Evolutionary conservation across 1,140 invertebrate genomes (phyloP), one percentile per base, ranked within the genome.

Genomic region (Rhynchophorus ferrugineus): DNA sequence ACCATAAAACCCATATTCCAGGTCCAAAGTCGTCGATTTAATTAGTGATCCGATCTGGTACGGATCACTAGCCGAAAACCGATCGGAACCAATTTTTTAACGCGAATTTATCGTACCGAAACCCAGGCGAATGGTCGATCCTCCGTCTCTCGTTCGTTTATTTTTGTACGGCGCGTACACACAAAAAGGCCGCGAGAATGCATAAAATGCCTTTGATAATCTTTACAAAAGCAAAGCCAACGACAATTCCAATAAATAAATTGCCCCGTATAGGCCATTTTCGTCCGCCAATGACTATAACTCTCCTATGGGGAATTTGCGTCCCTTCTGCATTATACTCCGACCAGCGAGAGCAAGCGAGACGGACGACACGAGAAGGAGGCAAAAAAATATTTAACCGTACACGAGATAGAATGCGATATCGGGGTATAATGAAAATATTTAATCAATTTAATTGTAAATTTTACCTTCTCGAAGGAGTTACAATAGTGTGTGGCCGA

Each of bases 201-300:
- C 51, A 54, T 54, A 47, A 54, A 54, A 54, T 54, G 51, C 44
- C 51, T 54, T 54, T 54, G 51, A 54, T 54, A 54, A 47, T 47
- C 51, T 54, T 29, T 43, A 44, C 37, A 54, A 54, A 54, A 54
- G 51, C 51, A 44, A 52, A 45, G 41, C 37, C 50, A 52, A 35
- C 44, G 51, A 46, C 51, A 54, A 54, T 47, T 39, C 51, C 44
- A 54, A 54, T 54, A 54, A 54, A 54, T 54, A 54, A 54, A 54
- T 54, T 54, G 45, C 51, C 51, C 44, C 22, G 51, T 54, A 47
- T 46, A 54, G 39, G 44, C 44, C 36, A 42, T 54, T 54, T 47
- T 18, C 36, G 45, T 54, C 39, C 24, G 44, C 37, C 44, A 54
- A 54, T 35, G 51, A 41, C 44, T 35, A 44, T 54, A 54, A 54